Evolutionary conservation across 1,140 invertebrate species (phyloP), one percentile per base, ranked within the genome.

Genomic region (Battus philenor): DNA sequence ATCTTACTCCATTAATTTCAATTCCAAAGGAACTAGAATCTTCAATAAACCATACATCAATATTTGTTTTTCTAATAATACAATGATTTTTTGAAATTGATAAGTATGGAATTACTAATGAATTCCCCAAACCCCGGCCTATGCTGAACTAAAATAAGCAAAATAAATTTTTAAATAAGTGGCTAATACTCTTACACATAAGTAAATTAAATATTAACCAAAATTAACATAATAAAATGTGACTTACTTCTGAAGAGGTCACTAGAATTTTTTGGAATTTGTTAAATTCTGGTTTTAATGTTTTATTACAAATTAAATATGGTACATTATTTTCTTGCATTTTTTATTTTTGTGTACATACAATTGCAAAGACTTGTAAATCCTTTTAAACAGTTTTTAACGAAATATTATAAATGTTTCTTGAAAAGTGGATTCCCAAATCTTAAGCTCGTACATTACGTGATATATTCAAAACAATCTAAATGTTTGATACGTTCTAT

Each of bases 71-170:
- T 51, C 58, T 77, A 8, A 90, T 52, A 3, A 74, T 52, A 46
- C 88, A 89, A 32, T 90, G 89, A 22, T 68, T 83, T 54, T 89
- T 65, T 5, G 89, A 90, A 59, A 90, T 87, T 0, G 63, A 51
- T n/a, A 86, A 12, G 51, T 68, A 80, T 9, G 87, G 61, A 52
- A 90, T 84, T 16, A 85, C 65, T 29, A 77, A 59, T 31, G 83
- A 79, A 44, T 86, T 88, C 3, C 72, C 63, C 9, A 67, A 55
- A 8, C 61, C 76, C 46, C 89, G 70, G 3, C 88, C 89, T 33
- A 90, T 73, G 33, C 63, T 83, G 47, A 89, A 86, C 88, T 90
- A 50, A 45, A 74, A n/a, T n/a, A n/a, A 56, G 50, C 10, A 30
- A 30, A 41, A 34, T 38, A 43, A 6, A n/a, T n/a, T n/a, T n/a